Conservation (phyloP, 1,140 invertebrate genomes). For the Drusus annulatus region DNA sequence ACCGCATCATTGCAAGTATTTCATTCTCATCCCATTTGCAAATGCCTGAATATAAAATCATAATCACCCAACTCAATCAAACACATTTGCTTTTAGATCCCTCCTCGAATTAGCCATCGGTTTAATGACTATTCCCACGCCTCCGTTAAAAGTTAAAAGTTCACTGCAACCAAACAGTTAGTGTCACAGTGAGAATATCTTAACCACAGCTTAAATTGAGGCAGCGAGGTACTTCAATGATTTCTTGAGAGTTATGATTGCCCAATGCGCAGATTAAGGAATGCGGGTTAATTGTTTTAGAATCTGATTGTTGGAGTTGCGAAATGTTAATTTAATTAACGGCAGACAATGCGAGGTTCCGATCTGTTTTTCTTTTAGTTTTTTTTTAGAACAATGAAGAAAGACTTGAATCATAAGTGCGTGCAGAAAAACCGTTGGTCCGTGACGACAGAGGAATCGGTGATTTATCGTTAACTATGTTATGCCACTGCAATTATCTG, state of each 20-base stretch:
- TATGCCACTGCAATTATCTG: too few species aligned
- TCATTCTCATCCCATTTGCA: too few species aligned
- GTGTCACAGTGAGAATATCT: not conserved
- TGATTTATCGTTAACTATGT: too few species aligned
- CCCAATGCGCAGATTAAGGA: not conserved
- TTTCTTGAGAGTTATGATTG: slow-evolving; percentile 21
- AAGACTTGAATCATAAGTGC: too few species aligned
- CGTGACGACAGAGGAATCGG: too few species aligned
- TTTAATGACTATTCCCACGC: not conserved
- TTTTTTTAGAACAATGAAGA: too few species aligned
- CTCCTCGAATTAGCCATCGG: not conserved
- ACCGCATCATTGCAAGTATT: too few species aligned
- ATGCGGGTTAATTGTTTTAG: slow-evolving; percentile 21
- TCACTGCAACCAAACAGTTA: not conserved
- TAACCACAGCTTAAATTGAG: slow-evolving; percentile 13
- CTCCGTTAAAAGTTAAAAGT: not conserved
- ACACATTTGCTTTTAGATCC: not conserved
- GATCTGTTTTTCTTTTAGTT: too few species aligned
- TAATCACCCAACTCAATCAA: too few species aligned
- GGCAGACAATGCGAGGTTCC: not conserved
- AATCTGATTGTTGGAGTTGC: not conserved
- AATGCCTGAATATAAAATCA: too few species aligned
- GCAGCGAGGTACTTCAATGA: not conserved
- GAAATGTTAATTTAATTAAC: slow-evolving; percentile 14
- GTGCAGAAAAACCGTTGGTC: too few species aligned